Conservation (phyloP, 2,888 invertebrate genomes). For the Pristionchus exspectatus region DNA sequence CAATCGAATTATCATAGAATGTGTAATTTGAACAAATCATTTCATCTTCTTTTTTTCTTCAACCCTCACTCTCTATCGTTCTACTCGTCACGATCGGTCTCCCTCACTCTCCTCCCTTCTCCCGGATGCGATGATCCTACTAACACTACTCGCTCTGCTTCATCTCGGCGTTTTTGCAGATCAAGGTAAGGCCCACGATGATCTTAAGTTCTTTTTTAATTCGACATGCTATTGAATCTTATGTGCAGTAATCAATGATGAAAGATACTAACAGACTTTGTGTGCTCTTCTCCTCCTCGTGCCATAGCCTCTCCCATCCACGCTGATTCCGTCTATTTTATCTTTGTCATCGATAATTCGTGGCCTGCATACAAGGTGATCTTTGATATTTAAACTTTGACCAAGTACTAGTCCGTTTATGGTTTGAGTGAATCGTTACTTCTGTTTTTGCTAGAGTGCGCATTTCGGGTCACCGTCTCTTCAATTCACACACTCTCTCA, state of each 20-base stretch:
- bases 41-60: not conserved
- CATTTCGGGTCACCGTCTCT: no score
- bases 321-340: conserved; percentile 8
- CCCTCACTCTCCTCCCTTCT: not conserved
- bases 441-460: no score
- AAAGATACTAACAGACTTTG: not conserved
- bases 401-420: not conserved
- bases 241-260: not conserved
- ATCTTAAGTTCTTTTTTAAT: not conserved
- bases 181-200: not conserved
- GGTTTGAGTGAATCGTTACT: not conserved
- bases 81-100: conserved; percentile 19
- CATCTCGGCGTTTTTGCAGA: not conserved
- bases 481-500: no score
- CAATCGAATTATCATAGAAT: not conserved
- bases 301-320: not conserved
- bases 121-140: not conserved
- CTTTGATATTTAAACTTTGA: not conserved
- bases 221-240: not conserved
- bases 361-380: conserved; percentile 32
- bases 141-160: not conserved
- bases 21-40: not conserved
- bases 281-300: not conserved
- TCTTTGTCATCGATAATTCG: conserved; percentile 32
- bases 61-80: not conserved